Evolutionary conservation across 2,797 vertebrate species (phyloP).

Genomic region (Synaphobranchus kaupii): DNA sequence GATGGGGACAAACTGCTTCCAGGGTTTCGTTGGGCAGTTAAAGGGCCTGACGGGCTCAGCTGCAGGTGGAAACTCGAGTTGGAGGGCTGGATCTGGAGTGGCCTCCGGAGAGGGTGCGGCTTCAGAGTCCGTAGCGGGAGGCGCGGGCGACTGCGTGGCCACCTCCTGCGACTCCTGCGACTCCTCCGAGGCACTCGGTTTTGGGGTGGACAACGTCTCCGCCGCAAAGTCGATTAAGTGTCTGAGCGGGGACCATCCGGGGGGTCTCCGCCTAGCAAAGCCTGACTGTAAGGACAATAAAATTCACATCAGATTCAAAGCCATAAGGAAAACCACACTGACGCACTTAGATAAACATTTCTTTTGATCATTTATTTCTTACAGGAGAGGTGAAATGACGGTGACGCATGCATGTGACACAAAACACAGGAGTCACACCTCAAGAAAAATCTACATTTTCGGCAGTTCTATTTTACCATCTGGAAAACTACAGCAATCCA

Average conservation of each 20-base stretch:
- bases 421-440: not conserved
- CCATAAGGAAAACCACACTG: not conserved
- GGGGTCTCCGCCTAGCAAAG: constrained; percentile 56
- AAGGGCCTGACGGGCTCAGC: not conserved
- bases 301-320: not conserved
- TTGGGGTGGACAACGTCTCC: too few relatives aligned
- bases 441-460: not conserved
- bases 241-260: constrained; percentile 76
- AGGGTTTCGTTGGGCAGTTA: constrained; percentile 72
- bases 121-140: not conserved
- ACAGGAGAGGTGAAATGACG: too few relatives aligned
- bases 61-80: not conserved
- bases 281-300: not conserved
- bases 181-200: not conserved
- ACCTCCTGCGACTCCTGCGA: constrained; percentile 73
- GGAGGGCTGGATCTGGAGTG: not conserved
- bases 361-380: not conserved
- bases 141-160: constrained; percentile 28
- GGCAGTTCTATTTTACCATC: not conserved
- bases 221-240: not conserved
- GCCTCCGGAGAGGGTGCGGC: not conserved
- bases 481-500: not conserved
- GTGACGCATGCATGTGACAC: not conserved
- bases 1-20: constrained; percentile 66
- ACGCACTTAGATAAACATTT: not conserved